Conservation (phyloP, 2,797 vertebrate genomes). For the Champsocephalus esox region DNA sequence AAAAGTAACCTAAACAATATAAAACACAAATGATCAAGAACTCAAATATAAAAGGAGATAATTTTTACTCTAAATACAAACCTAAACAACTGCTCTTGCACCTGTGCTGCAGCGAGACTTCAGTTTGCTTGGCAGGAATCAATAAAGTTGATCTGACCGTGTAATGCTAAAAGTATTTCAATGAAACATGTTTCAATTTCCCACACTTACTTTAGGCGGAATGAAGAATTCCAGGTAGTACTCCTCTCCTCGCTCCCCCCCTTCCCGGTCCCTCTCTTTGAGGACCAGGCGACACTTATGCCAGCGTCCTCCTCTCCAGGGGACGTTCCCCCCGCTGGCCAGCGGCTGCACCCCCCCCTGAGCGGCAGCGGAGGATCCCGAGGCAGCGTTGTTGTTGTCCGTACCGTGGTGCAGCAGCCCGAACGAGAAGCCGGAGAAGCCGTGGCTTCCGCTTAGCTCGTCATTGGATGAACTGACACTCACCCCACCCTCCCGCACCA, state of each 20-base stretch:
- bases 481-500: constrained; percentile 86
- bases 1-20: too few species aligned
- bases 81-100: background rate
- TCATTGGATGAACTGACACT: constrained; percentile 83
- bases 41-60: too few species aligned
- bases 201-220: constrained; percentile 89
- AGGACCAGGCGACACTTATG: constrained; percentile 92
- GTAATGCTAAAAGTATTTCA: background rate
- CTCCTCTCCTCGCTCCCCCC: constrained; percentile 86
- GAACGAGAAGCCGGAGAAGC: constrained; percentile 83
- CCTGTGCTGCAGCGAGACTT: background rate
- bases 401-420: constrained; percentile 80
- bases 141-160: background rate
- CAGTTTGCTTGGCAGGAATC: background rate
- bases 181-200: background rate
- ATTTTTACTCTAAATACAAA: too few species aligned
- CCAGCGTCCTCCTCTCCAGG: constrained; percentile 88
- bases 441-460: constrained; percentile 76
- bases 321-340: constrained; percentile 64
- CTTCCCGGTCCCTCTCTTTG: constrained; percentile 84
- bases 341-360: constrained; percentile 68
- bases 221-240: constrained; percentile 94
- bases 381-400: constrained; percentile 71
- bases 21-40: too few species aligned
- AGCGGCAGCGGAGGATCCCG: constrained; percentile 61